Conservation (phyloP, 1,140 invertebrate genomes). For the Spodoptera litura region DNA sequence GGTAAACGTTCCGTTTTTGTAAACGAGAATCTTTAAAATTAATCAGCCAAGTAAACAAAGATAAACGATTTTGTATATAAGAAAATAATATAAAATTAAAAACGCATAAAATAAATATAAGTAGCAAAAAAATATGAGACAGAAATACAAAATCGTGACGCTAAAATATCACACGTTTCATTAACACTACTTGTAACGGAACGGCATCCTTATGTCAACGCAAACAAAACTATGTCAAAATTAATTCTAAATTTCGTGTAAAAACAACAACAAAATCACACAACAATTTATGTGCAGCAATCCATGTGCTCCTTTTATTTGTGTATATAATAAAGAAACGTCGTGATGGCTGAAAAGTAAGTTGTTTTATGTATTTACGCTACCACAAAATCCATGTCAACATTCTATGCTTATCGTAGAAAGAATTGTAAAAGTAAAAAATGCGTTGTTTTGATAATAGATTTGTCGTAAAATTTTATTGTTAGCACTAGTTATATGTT, state of each 20-base stretch:
- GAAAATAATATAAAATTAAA: not conserved
- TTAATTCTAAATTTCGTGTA: slow-evolving; percentile 82
- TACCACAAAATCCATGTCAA: slow-evolving; percentile 33
- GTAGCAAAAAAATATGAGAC: not conserved
- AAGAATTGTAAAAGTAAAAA: slow-evolving; percentile 13
- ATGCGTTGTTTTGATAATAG: slow-evolving; percentile 38
- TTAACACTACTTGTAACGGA: slow-evolving; percentile 46
- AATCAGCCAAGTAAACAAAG: too few relatives aligned
- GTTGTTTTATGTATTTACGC: slow-evolving; percentile 51
- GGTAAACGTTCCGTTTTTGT: slow-evolving; percentile 6
- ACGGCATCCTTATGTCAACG: slow-evolving; percentile 75
- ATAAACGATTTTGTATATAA: too few relatives aligned
- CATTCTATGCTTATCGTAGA: slow-evolving; percentile 44
- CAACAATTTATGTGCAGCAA: slow-evolving; percentile 65
- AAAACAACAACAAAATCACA: slow-evolving; percentile 74
- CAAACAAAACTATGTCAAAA: slow-evolving; percentile 84
- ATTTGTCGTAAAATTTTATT: not conserved
- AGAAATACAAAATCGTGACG: not conserved
- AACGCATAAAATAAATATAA: not conserved
- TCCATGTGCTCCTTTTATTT: slow-evolving; percentile 70
- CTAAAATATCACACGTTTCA: slow-evolving; percentile 12
- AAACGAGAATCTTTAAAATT: too few relatives aligned
- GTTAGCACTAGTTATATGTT: not conserved
- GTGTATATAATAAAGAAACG: slow-evolving; percentile 56
- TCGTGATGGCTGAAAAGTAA: slow-evolving; percentile 80